Evolutionary conservation across 2,888 invertebrate species (phyloP), one percentile per base, ranked within the genome.

Genomic region (Pollenia amentaria): DNA sequence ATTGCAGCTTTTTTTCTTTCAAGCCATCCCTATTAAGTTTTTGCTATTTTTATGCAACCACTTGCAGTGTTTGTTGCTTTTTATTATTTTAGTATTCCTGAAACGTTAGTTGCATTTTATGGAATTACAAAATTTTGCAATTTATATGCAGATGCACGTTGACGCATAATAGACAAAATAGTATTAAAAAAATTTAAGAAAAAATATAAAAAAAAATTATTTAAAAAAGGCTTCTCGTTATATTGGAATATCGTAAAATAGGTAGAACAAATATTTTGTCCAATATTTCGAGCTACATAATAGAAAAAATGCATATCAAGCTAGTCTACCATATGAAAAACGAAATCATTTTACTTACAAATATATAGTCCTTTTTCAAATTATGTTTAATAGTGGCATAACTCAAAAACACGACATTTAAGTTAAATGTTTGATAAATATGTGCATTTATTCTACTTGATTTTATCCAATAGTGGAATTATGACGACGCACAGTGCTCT

Each of bases 91-190:
- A 53, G 57, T 75, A 70, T 77, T 69, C 48, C 53, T 55, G 81
- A 14, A 65, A 65, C 57, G 65, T 60, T 75, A 60, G 78, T 79
- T 78, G 78, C 79, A 83, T 78, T 77, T 77, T 72, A 73, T 64
- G 29, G 48, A 73, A 69, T 53, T 79, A 18, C 21, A 73, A 79
- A 62, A 70, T 75, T 78, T 79, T 84, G 69, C 82, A 85, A 88
- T 88, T 84, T 83, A 87, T 85, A 89, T 89, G 87, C 88, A 88
- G 87, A 87, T 88, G 77, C 88, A 84, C 83, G 85, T 65, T 83
- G 72, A 70, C 65, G 78, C 72, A 76, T 81, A 79, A 84, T 83
- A 85, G 81, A 85, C 69, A 81, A 53, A 77, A 73, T 42, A 76
- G 67, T 48, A 57, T 42, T 21, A 69, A 11, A 70, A 65, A 7